A percentile compares a stretch with the other conserved stretches of the same genome.
Conservation (phyloP, 2,113 vertebrate species). For the Thalassarche chlororhynchos region DNA sequence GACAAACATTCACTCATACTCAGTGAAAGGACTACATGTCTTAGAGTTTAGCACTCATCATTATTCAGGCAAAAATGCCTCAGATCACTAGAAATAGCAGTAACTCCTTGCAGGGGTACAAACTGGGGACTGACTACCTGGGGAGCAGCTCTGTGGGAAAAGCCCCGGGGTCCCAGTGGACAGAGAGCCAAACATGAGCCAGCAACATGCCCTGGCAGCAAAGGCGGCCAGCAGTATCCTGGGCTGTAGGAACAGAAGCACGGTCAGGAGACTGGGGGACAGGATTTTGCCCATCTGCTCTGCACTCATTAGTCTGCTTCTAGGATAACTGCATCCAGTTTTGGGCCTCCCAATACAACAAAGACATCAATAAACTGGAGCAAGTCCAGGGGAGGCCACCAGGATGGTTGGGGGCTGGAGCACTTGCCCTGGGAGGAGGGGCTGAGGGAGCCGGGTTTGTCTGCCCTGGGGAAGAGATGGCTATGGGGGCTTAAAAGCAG, state of each 20-base stretch:
- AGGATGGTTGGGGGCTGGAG: neutral
- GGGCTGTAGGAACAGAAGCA: neutral
- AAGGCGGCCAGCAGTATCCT: neutral
- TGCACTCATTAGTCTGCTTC: neutral
- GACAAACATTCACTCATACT: neutral
- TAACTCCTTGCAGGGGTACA: neutral
- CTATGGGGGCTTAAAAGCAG: neutral
- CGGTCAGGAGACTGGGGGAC: neutral
- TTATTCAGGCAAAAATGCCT: neutral
- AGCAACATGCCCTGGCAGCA: neutral
- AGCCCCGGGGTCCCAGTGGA: neutral
- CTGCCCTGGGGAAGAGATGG: neutral
- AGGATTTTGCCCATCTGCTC: neutral
- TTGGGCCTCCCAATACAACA: neutral
- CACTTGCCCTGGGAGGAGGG: neutral
- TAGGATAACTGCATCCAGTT: neutral
- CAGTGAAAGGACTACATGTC: neutral
- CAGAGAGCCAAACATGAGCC: neutral
- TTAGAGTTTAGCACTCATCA: neutral
- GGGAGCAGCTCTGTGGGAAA: neutral
- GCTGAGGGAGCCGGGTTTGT: neutral
- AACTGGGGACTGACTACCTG: neutral
- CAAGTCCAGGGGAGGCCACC: neutral
- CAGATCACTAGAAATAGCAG: neutral
- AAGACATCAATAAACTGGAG: neutral